phyloP scores from a whole-genome alignment of 2,888 invertebrate genomes.

The Acanthosepion pharaonis region DNA sequence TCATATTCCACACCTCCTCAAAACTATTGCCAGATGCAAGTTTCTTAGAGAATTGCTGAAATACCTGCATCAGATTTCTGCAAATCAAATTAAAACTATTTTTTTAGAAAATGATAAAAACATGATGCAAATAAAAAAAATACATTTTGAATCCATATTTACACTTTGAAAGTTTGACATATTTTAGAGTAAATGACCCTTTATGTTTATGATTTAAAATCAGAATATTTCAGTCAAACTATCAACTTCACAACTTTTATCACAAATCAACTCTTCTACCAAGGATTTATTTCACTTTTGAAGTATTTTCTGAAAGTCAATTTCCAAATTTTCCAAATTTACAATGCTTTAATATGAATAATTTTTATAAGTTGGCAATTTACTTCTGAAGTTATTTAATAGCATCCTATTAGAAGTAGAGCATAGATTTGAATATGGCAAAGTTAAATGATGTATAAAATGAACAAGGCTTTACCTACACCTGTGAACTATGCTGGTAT shows the following conservation, averaged over 20 bases:
- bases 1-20: constrained; percentile 91
- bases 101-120: neutral
- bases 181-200: too few relatives aligned
- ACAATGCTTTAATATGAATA: too few relatives aligned
- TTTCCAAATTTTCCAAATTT: too few relatives aligned
- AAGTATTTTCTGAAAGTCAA: too few relatives aligned
- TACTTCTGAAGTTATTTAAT: too few relatives aligned
- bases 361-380: too few relatives aligned
- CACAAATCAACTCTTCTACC: too few relatives aligned
- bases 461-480: constrained; percentile 75
- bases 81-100: neutral
- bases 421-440: neutral
- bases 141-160: neutral
- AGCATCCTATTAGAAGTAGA: neutral
- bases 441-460: neutral
- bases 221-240: too few relatives aligned
- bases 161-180: neutral
- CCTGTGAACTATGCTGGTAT: constrained; percentile 80
- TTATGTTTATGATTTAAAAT: too few relatives aligned
- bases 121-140: neutral
- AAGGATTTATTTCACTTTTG: too few relatives aligned
- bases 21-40: constrained; percentile 78
- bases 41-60: neutral
- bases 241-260: too few relatives aligned
- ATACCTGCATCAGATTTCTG: neutral